Base-by-base conservation (phyloP, 2,797 vertebrate species). In the Argya squamiceps region DNA sequence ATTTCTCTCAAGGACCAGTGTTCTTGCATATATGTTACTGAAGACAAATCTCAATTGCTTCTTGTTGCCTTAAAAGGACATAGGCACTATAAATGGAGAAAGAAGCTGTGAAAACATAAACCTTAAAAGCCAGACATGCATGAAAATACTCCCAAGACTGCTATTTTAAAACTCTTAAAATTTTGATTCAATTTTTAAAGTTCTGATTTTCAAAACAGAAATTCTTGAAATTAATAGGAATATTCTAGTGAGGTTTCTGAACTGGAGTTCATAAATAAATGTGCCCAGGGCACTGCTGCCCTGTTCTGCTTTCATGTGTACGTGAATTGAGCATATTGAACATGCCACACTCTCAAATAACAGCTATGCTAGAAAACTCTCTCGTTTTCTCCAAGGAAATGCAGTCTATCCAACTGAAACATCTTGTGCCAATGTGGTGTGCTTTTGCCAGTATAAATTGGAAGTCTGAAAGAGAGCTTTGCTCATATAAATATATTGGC, bases 361-460 rank as follows among this genome's bases (percentile, higher is more conserved):
- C 63, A 44, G 36, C 58, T 78, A 7, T 30, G 55, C 73, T 84
- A 86, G 70, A 32, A 75, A 78, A 6, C 37, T 70, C n/a, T 74
- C 89, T 91, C 0, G 0, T 83, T 89, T 97, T 80, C 84, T 90
- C 55, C 16, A 8, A 2, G 58, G 84, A 85, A 92, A 49, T 83
- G 12, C 41, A 49, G 1, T 77, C 56, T 74, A 4, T 88, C 71
- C 59, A 78, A 68, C 34, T 37, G 43, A 88, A 81, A 58, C 37
- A 55, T 88, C 73, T 90, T 8, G 1, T 92, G 88, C 88, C 26
- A 12, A 49, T 52, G n/a, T 34, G 13, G 26, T 90, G 34, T 84
- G 43, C 73, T 59, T 94, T 76, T 93, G 79, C 85, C 79, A 78
- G 73, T 92, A 81, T 92, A 81, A 95, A 95, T 13, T 92, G 76